Evolutionary conservation across 2,797 vertebrate species (phyloP).

Genomic region (Parambassis ranga): DNA sequence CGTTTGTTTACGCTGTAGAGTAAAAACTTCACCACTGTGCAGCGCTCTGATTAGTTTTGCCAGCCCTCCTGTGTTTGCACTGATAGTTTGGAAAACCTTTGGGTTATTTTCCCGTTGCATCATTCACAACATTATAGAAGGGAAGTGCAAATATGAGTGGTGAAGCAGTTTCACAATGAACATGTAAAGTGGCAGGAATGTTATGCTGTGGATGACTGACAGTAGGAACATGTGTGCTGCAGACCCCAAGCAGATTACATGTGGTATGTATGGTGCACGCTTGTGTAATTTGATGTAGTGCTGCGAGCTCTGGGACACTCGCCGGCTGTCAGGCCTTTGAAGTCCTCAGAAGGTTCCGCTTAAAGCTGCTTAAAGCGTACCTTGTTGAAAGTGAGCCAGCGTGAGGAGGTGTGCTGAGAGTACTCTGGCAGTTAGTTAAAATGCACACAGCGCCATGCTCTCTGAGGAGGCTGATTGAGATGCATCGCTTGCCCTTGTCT

Average conservation of each 20-base stretch:
- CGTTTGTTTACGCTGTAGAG: neutral
- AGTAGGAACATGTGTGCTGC: slow-evolving; percentile 25
- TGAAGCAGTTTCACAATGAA: neutral
- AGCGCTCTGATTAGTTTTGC: neutral
- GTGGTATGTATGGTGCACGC: neutral
- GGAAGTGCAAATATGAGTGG: neutral
- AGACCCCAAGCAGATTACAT: slow-evolving; percentile 27
- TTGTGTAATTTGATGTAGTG: slow-evolving; percentile 27
- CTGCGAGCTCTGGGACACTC: slow-evolving; percentile 54
- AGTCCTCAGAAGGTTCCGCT: slow-evolving; percentile 67
- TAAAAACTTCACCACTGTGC: too few relatives aligned
- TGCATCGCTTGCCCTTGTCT: slow-evolving; percentile 43
- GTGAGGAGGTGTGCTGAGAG: slow-evolving; percentile 52
- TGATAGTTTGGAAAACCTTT: neutral
- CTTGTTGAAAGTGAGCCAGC: slow-evolving; percentile 58
- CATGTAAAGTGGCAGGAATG: slow-evolving; percentile 10
- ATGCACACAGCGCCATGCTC: slow-evolving; percentile 35
- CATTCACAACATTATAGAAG: neutral
- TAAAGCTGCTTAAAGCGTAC: slow-evolving; percentile 64
- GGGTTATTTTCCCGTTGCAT: neutral
- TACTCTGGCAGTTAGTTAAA: slow-evolving; percentile 39
- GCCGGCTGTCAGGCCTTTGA: slow-evolving; percentile 53
- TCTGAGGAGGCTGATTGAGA: slow-evolving; percentile 57
- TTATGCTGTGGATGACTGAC: neutral
- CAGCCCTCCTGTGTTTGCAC: neutral